Evolutionary conservation across 2,797 vertebrate species (phyloP).

Genomic region (Oreonectes daqikongensis): DNA sequence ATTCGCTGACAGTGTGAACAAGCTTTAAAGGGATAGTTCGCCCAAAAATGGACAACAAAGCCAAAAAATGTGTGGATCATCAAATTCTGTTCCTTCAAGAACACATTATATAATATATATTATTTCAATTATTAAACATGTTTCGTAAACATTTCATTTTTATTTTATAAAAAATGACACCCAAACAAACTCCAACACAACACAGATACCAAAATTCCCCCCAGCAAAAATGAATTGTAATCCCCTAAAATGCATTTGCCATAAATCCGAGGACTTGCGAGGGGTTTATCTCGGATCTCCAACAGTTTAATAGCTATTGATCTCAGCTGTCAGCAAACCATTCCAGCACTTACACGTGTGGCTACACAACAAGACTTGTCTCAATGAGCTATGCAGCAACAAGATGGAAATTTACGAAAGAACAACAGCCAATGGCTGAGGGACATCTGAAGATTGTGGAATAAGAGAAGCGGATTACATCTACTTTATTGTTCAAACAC

Average conservation of each 20-base stretch:
- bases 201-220: slow-evolving; percentile 3
- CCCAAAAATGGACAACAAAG: neutral
- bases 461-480: slow-evolving; percentile 9
- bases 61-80: neutral
- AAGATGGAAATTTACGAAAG: neutral
- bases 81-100: neutral
- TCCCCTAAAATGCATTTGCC: slow-evolving; percentile 19
- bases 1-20: too few species aligned
- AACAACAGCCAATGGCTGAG: neutral
- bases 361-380: slow-evolving; percentile 14
- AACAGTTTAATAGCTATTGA: slow-evolving; percentile 35
- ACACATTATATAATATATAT: neutral
- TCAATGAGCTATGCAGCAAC: neutral
- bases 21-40: too few species aligned
- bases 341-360: slow-evolving; percentile 10
- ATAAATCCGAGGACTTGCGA: neutral
- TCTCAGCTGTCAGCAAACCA: slow-evolving; percentile 29
- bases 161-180: neutral
- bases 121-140: neutral
- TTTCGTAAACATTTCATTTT: neutral
- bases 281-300: slow-evolving; percentile 21
- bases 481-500: slow-evolving; percentile 1
- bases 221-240: neutral
- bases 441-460: slow-evolving; percentile 21
- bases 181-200: neutral